Percentiles rank a stretch among this genome's conserved stretches.
Evolutionary conservation across 2,113 vertebrate species (phyloP).

Genomic region (Mesembrinibis cayennensis): DNA sequence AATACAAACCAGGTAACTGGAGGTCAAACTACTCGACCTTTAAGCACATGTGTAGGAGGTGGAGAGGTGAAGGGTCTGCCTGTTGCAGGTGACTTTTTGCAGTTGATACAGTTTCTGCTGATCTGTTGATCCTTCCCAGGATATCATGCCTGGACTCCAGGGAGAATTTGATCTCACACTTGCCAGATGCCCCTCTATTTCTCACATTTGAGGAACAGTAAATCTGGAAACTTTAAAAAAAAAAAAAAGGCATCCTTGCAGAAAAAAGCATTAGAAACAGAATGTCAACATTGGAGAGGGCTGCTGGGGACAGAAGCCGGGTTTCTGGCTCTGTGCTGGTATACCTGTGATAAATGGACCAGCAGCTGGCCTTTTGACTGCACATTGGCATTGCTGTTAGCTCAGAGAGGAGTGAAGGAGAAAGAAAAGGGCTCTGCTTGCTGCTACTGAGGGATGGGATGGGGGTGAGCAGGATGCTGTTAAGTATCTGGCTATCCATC

Average conservation of each 20-base stretch:
- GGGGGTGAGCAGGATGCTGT: neutral
- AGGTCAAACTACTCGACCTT: neutral
- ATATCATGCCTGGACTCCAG: neutral
- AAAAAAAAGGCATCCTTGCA: neutral
- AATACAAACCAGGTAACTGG: neutral
- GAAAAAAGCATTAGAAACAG: neutral
- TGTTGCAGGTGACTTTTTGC: neutral
- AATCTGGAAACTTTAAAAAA: neutral
- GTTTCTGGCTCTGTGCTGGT: neutral
- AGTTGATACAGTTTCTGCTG: neutral
- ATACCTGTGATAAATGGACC: neutral
- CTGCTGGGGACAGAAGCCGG: neutral
- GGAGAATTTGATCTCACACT: neutral
- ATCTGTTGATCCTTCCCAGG: neutral
- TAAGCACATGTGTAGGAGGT: neutral
- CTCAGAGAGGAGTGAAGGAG: neutral
- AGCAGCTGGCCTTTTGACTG: neutral
- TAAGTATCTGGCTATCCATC: neutral
- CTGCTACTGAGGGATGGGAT: neutral
- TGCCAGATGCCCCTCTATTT: neutral
- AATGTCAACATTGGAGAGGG: neutral
- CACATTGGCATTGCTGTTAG: neutral
- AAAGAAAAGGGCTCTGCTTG: neutral
- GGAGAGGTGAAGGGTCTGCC: neutral
- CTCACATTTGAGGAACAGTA: neutral